Percentiles rank a stretch among this genome's conserved stretches.
Conservation (phyloP, 2,113 vertebrate species). For the Mystacornis crossleyi region DNA sequence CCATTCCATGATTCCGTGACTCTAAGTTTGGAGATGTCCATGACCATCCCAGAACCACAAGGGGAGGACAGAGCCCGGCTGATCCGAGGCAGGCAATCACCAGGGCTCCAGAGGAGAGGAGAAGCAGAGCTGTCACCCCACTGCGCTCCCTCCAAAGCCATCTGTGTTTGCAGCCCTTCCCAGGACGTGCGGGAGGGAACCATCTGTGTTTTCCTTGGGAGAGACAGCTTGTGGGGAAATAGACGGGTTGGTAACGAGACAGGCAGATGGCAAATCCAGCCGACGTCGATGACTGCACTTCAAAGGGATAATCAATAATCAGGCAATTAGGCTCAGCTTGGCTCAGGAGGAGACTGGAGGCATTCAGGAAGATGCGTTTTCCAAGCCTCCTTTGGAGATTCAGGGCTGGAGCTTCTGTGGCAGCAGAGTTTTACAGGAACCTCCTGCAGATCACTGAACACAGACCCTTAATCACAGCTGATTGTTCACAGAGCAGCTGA, state of each 20-base stretch:
- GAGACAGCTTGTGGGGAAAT: slow-evolving; percentile 37
- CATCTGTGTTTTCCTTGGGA: slow-evolving; percentile 44
- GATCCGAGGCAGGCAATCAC: neutral
- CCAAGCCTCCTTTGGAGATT: neutral
- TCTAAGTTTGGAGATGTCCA: neutral
- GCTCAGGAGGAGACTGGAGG: neutral
- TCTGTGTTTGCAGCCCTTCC: slow-evolving; percentile 28
- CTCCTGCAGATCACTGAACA: neutral
- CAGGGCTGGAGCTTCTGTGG: neutral
- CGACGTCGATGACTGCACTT: neutral
- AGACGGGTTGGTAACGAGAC: neutral
- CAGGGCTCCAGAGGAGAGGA: neutral
- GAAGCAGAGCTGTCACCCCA: neutral
- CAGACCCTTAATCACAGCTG: neutral
- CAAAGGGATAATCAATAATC: slow-evolving; percentile 52
- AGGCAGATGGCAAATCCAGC: slow-evolving; percentile 46
- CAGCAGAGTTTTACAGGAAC: neutral
- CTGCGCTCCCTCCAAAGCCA: neutral
- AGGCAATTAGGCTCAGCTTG: slow-evolving; percentile 16
- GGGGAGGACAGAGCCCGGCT: neutral
- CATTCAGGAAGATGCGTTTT: neutral
- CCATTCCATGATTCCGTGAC: neutral
- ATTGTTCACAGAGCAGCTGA: neutral
- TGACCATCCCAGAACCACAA: neutral
- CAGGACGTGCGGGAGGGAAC: neutral